Evolutionary conservation across 2,113 vertebrate genomes (phyloP).

Genomic region (Boulengeromyrus knoepffleri): DNA sequence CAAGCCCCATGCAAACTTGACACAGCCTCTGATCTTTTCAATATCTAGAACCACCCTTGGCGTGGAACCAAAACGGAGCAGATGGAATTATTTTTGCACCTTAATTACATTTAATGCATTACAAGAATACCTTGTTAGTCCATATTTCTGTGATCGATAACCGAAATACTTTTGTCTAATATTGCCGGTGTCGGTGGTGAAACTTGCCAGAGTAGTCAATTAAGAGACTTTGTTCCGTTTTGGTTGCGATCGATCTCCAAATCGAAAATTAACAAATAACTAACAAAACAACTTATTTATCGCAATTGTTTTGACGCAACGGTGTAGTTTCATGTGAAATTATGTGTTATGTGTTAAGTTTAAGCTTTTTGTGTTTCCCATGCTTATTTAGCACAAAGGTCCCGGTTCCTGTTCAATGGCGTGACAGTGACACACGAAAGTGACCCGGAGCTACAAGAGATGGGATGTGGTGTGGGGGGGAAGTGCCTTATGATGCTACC

Average conservation of each 20-base stretch:
- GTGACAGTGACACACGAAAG: too few species aligned
- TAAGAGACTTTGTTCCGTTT: neutral
- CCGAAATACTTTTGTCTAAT: neutral
- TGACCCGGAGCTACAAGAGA: neutral
- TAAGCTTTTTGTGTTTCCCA: too few species aligned
- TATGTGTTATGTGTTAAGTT: too few species aligned
- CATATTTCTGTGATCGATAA: neutral
- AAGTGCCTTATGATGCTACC: neutral
- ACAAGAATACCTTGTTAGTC: neutral
- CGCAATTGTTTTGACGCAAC: neutral
- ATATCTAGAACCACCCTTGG: too few species aligned
- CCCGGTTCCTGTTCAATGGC: too few species aligned
- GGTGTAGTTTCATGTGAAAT: neutral
- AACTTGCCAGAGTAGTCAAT: neutral
- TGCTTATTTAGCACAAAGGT: too few species aligned
- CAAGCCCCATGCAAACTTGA: too few species aligned
- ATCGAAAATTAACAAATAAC: neutral
- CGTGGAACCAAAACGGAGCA: too few species aligned
- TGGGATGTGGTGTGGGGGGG: too few species aligned
- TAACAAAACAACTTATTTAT: neutral
- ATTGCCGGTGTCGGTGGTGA: neutral
- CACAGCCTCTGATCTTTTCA: too few species aligned
- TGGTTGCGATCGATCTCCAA: neutral
- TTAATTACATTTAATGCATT: neutral
- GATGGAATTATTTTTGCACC: too few species aligned